A percentile compares a stretch with the other conserved stretches of the same genome.
Evolutionary conservation across 1,140 invertebrate genomes (phyloP).

Genomic region (Chironomus tepperi): DNA sequence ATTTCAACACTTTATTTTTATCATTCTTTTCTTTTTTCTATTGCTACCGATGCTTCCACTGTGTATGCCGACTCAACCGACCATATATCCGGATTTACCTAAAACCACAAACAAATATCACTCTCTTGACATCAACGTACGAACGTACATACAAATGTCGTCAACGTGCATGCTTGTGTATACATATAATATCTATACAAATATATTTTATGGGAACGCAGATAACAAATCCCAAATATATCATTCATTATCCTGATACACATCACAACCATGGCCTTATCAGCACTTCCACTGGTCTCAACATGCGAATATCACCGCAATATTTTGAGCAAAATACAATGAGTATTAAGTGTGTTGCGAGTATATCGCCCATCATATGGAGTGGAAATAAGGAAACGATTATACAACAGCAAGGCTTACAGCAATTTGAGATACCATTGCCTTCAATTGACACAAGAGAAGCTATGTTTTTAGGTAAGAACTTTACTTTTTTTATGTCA

Average conservation of each 20-base stretch:
- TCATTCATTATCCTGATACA: constrained; percentile 43
- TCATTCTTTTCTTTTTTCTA: too few species aligned
- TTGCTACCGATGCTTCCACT: too few species aligned
- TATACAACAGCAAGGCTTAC: constrained; percentile 39
- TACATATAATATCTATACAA: not conserved
- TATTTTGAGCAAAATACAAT: constrained; percentile 48
- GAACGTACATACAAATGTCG: not conserved
- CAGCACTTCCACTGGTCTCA: constrained; percentile 45
- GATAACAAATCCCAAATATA: constrained; percentile 31
- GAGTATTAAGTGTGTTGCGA: constrained; percentile 50
- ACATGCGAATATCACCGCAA: constrained; percentile 41
- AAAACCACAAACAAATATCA: constrained; percentile 8
- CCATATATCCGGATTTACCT: too few species aligned
- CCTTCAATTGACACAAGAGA: constrained; percentile 49
- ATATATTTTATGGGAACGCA: not conserved
- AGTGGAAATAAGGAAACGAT: constrained; percentile 46
- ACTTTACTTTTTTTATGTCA: not conserved
- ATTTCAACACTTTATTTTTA: too few species aligned
- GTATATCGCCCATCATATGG: constrained; percentile 49
- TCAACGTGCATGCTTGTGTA: not conserved
- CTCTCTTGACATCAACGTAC: not conserved
- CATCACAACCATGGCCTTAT: constrained; percentile 48
- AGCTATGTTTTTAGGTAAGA: constrained; percentile 49
- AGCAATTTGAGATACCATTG: constrained; percentile 27
- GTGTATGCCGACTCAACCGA: too few species aligned